Percentiles rank a stretch among this genome's conserved stretches.
These are phyloP conservation scores for Dioctria linearis DNA, from an alignment of 2,888 invertebrate species.

Conservation along the genomic window DNA sequence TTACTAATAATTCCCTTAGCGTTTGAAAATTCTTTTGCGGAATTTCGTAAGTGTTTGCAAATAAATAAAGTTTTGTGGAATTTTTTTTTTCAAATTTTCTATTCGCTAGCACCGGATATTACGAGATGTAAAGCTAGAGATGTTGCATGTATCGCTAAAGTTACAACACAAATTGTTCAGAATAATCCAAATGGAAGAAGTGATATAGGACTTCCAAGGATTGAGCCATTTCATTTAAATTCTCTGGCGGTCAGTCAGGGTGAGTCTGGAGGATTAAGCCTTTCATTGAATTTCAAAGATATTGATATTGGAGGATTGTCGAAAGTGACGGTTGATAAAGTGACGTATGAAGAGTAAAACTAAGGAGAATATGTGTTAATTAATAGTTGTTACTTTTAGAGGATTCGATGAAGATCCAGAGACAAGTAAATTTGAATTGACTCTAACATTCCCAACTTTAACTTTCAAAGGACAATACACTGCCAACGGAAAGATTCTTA, in stretches of 20 bases:
- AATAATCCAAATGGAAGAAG: slow-evolving; percentile 56
- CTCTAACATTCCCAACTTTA: slow-evolving; percentile 38
- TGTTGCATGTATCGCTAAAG: slow-evolving; percentile 53
- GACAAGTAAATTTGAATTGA: slow-evolving; percentile 54
- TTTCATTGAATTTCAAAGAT: slow-evolving; percentile 51
- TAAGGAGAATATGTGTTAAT: slow-evolving; percentile 63
- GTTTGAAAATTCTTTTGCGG: background rate
- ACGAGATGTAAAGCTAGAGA: slow-evolving; percentile 57
- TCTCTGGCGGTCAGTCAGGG: slow-evolving; percentile 9
- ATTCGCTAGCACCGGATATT: slow-evolving; percentile 55
- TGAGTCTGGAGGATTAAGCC: slow-evolving; percentile 11
- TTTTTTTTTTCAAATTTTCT: background rate
- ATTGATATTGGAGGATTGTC: slow-evolving; percentile 31
- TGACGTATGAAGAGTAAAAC: background rate
- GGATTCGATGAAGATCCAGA: slow-evolving; percentile 54
- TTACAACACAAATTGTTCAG: slow-evolving; percentile 55
- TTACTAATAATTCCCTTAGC: too few relatives aligned
- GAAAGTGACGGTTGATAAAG: background rate
- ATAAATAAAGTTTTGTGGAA: background rate
- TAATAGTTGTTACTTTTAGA: slow-evolving; percentile 48
- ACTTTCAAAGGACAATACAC: slow-evolving; percentile 60
- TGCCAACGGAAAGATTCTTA: slow-evolving; percentile 63
- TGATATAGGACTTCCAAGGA: slow-evolving; percentile 45
- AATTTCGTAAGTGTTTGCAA: background rate
- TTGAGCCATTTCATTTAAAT: slow-evolving; percentile 54